These are phyloP conservation scores for Elachura formosa DNA, from an alignment of 2,113 vertebrate genomes.

Conservation along the genomic window DNA sequence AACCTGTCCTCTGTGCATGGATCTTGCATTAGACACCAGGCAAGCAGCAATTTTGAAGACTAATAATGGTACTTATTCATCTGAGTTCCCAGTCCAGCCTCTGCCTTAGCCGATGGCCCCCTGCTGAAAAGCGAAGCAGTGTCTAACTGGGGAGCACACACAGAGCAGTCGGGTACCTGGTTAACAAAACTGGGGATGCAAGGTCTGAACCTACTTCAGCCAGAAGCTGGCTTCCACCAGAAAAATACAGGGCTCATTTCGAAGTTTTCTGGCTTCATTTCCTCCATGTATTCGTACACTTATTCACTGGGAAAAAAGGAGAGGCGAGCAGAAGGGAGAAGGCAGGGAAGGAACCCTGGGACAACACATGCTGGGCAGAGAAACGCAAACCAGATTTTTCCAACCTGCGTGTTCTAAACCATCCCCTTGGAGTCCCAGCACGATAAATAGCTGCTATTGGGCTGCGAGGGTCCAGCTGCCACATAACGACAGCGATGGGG, in stretches of 20 bases:
- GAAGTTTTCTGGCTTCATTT: conserved; percentile 24
- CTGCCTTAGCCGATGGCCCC: neutral
- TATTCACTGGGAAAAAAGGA: conserved; percentile 30
- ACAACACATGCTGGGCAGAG: neutral
- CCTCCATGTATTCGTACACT: neutral
- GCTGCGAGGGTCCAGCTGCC: neutral
- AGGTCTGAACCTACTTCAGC: neutral
- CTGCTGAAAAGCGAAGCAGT: neutral
- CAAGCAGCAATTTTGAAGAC: neutral
- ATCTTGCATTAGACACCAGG: neutral
- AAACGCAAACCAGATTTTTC: neutral
- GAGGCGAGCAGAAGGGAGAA: neutral
- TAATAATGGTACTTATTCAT: neutral
- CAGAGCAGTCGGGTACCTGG: neutral
- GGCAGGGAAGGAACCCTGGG: neutral
- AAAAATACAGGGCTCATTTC: conserved; percentile 3
- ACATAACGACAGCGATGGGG: conserved; percentile 28
- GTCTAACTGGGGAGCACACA: neutral
- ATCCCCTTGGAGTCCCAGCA: conserved; percentile 33
- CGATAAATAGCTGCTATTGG: conserved; percentile 31
- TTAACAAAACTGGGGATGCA: neutral
- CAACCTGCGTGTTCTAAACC: neutral
- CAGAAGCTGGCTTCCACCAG: neutral
- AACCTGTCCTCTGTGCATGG: no score
- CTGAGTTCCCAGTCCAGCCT: neutral